These are phyloP conservation scores for Phthorimaea operculella DNA, from an alignment of 1,140 invertebrate species.

Conservation along the genomic window DNA sequence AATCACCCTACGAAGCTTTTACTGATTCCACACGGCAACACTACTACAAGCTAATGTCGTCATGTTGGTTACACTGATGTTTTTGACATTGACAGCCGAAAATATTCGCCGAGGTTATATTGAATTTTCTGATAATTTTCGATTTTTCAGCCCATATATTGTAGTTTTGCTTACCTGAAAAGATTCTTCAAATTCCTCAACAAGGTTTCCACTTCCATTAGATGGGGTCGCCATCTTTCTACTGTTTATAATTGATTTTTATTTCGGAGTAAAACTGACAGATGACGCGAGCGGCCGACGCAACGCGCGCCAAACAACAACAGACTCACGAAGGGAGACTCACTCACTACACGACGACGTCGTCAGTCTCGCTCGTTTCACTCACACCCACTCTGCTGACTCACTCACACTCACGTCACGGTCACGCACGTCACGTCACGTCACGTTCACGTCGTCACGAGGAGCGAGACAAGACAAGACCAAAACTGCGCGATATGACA, in stretches of 20 bases:
- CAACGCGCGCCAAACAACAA: neutral
- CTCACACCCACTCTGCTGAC: no score
- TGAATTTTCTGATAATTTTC: constrained; percentile 12
- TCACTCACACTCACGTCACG: no score
- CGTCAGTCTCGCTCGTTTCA: no score
- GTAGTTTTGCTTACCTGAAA: constrained; percentile 71
- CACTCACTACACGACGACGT: no score
- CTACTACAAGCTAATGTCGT: constrained; percentile 29
- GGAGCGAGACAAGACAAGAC: no score
- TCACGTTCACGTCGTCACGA: no score
- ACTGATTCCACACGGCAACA: constrained; percentile 35
- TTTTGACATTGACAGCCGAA: constrained; percentile 51
- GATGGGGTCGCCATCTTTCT: constrained; percentile 77
- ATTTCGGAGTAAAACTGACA: neutral
- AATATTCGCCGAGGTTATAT: constrained; percentile 41
- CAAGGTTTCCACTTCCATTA: constrained; percentile 82
- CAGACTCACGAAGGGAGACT: neutral
- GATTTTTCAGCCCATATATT: neutral
- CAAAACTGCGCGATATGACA: no score
- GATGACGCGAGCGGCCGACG: neutral
- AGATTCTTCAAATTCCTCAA: constrained; percentile 87
- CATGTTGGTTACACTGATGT: constrained; percentile 41
- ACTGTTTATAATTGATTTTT: constrained; percentile 14
- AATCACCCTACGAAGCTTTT: constrained; percentile 53
- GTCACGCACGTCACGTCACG: no score